Base-by-base conservation (phyloP, 2,888 invertebrate species). In the Orchesellides sinensis region DNA sequence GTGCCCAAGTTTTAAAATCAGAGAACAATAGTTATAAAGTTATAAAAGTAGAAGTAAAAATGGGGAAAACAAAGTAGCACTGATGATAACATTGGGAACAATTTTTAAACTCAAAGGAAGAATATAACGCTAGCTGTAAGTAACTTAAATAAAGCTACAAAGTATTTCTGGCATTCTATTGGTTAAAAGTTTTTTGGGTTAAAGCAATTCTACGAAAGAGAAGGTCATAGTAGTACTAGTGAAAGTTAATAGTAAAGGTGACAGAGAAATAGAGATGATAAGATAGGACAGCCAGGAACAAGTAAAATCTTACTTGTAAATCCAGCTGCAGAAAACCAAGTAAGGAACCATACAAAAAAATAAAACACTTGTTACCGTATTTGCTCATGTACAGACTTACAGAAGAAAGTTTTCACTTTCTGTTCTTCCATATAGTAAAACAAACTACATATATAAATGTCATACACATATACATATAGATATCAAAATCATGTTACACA, bases 301-400 rank as follows among this genome's bases (percentile, higher is more conserved):
- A 79, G 83, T 83, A 82, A 82, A 74, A 68, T 83, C 83, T 83
- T 83, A 83, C 83, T 83, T 79, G 83, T 83, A 83, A 83, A 83
- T 83, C 83, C 83, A 79, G 83, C 83, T 83, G 83, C 83, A 79
- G 79, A 74, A 69, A 77, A 74, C 73, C 59, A 83, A 77, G 77
- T 73, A 73, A 79, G 82, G 75, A 83, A 83, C 79, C 79, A 70
- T 74, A 82, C 82, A 81, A 69, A 61, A 81, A 80, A 74, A 80
- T 35, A 75, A 70, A 82, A 72, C 72, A 80, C 80, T 72, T 73
- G 72, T 80, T 80, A 79, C 79, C 63, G 59, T 72, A 56, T n/a
- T 56, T 72, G 56, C 54, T 72, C 27, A 63, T 77, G 59, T 59
- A 59, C 25, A 59, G 21, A 65, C 45, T 65, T 65, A 65, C 65